Base-by-base conservation (phyloP, 2,797 vertebrate genomes). In the Cynodonichthys magdalenae region DNA sequence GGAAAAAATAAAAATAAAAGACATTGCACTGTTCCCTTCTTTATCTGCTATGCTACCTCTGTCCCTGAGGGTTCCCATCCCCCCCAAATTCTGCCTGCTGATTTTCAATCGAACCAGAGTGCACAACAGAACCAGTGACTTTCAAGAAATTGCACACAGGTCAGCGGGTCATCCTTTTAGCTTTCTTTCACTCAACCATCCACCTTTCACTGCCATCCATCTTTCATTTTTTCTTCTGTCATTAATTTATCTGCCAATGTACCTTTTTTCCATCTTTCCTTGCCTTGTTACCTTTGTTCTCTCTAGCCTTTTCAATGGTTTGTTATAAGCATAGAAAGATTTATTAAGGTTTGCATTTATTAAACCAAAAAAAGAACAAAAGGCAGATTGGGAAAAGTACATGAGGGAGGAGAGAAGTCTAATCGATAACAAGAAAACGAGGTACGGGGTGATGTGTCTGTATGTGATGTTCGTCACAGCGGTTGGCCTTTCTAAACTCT, bases 21-120 rank as follows among this genome's bases (percentile, higher is more conserved):
- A 53, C 72, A 70, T 74, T 77, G 76, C 79, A 39, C 19, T 74
- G 74, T 77, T 19, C 81, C 66, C 41, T 50, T 52, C 52, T 59
- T 67, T 59, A 68, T 82, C 70, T 47, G 19, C 63, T 66, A 68
- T 47, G 19, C 63, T 66, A 68, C 69, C 63, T 69, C 69, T 59
- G 58, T 49, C 63, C 52, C 53, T 10, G 59, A 53, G 0, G 53
- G 15, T 34, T 56, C 58, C 79, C 49, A 42, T 44, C 65, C 57
- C 74, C 57, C 69, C 54, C 17, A 10, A 50, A 28, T 62, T 61
- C 51, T 63, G 58, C 57, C 61, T 59, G 29, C 76, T 78, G 78
- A 74, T 92, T 94, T 88, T 89, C 89, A 91, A 91, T 86, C 78
- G 83, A 74, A 66, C 18, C 68, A 66, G 87, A 66, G 82, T 86